Percentiles rank a stretch among this genome's conserved stretches.
These are phyloP conservation scores for Cryptus armator DNA, from an alignment of 2,888 invertebrate species.

Conservation along the genomic window DNA sequence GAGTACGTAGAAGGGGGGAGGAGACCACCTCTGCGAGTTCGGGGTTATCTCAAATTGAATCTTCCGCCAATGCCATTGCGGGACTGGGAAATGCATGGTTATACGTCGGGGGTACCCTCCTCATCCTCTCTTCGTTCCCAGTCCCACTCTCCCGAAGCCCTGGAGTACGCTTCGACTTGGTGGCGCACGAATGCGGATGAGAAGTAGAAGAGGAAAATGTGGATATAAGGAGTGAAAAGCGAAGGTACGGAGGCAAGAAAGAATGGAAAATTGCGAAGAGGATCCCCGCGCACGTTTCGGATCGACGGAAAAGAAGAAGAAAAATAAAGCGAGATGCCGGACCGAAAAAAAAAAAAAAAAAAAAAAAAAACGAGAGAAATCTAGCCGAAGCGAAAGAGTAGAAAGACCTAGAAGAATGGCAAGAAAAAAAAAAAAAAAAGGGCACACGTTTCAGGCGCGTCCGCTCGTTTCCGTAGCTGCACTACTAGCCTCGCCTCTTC, in stretches of 20 bases:
- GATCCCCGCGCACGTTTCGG: slow-evolving; percentile 37
- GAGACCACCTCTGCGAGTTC: slow-evolving; percentile 72
- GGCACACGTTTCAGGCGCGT: slow-evolving; percentile 35
- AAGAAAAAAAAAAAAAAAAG: slow-evolving; percentile 21
- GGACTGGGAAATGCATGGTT: slow-evolving; percentile 66
- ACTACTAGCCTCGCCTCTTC: slow-evolving; percentile 46
- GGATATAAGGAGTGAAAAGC: slow-evolving; percentile 22
- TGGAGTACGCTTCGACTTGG: slow-evolving; percentile 42
- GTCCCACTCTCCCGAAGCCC: slow-evolving; percentile 44
- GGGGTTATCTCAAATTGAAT: slow-evolving; percentile 81
- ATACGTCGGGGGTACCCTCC: slow-evolving; percentile 2
- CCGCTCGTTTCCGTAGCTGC: slow-evolving; percentile 52
- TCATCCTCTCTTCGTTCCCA: slow-evolving; percentile 15
- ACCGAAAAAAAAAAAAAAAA: slow-evolving; percentile 13
- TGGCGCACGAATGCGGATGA: slow-evolving; percentile 52
- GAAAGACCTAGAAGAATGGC: background rate
- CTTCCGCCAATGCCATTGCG: slow-evolving; percentile 79
- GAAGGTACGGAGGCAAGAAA: slow-evolving; percentile 2
- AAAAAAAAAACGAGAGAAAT: slow-evolving; percentile 33
- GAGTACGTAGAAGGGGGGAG: slow-evolving; percentile 30
- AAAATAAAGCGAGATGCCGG: slow-evolving; percentile 26
- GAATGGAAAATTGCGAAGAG: slow-evolving; percentile 48
- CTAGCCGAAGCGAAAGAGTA: slow-evolving; percentile 27
- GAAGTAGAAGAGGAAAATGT: slow-evolving; percentile 19
- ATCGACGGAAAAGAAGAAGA: slow-evolving; percentile 32